These are phyloP conservation scores for Gasteruption jaculator DNA, from an alignment of 2,888 invertebrate genomes.

Conservation along the genomic window DNA sequence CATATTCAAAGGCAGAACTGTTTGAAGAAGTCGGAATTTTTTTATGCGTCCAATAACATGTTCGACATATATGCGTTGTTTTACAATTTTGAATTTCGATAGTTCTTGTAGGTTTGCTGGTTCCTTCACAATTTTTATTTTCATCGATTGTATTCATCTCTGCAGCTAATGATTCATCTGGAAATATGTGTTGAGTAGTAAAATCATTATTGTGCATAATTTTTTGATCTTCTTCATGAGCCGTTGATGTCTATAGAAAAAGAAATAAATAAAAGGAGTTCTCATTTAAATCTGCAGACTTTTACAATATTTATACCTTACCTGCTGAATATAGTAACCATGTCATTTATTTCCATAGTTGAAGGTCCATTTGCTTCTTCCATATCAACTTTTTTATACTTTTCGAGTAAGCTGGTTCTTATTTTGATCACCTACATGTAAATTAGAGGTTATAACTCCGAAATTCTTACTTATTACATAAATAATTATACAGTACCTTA, in stretches of 20 bases:
- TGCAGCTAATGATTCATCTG: slow-evolving; percentile 12
- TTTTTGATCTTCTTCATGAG: slow-evolving; percentile 14
- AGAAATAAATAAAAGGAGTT: too few species aligned
- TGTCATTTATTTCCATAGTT: slow-evolving; percentile 12
- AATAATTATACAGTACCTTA: slow-evolving; percentile 17
- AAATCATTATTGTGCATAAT: slow-evolving; percentile 14
- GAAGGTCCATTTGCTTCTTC: slow-evolving; percentile 12
- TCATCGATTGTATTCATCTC: slow-evolving; percentile 9
- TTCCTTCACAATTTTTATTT: slow-evolving; percentile 7
- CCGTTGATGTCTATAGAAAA: slow-evolving; percentile 13
- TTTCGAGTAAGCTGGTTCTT: slow-evolving; percentile 17
- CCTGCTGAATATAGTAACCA: slow-evolving; percentile 11
- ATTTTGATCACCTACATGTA: slow-evolving; percentile 15
- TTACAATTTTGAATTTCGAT: too few species aligned
- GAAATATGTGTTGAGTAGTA: slow-evolving; percentile 14
- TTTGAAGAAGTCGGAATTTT: slow-evolving; percentile 24
- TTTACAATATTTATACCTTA: slow-evolving; percentile 12
- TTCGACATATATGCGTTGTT: slow-evolving; percentile 27
- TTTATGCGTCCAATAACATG: slow-evolving; percentile 25
- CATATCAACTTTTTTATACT: slow-evolving; percentile 17
- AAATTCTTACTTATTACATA: slow-evolving; percentile 16
- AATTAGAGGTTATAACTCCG: slow-evolving; percentile 19
- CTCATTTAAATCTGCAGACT: neutral
- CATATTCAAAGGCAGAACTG: slow-evolving; percentile 21
- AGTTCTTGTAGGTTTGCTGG: slow-evolving; percentile 10